Base-by-base conservation (phyloP, 1,140 invertebrate genomes). In the Apolygus lucorum region DNA sequence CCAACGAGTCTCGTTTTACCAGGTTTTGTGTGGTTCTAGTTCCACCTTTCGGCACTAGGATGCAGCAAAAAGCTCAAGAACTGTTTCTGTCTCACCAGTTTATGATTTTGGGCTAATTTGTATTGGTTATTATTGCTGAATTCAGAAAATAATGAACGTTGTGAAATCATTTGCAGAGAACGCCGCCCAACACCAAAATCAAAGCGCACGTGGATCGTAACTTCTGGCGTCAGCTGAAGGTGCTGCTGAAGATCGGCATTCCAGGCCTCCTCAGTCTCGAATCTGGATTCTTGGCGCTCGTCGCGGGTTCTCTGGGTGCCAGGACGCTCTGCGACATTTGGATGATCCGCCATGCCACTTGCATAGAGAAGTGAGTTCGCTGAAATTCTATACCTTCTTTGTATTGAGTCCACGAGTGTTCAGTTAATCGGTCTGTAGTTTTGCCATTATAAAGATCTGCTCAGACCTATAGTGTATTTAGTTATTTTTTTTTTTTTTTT, bases 261-360 rank as follows among this genome's bases (percentile, higher is more conserved):
- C 95, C 95, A 17, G 87, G 90, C 27, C 74, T 89, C 26, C 84
- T 87, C 76, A 85, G 85, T 17, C 78, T 85, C 52, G 91, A 96
- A 82, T 82, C 85, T 70, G 90, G 88, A 54, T 93, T 92, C 72
- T 81, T 96, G 76, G 71, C 87, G 1, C 76, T 97, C 8, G 90
- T 99, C 52, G 95, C 95, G 2, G 74, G 79, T 8, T 87, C 92
- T 26, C 81, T 99, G 8, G 82, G 97, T 11, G 85, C 90, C 2
- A 85, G 96, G 76, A 97, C 96, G 0, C 83, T 96, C 26, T 97
- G 94, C 78, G 96, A 99, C 82, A 85, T 99, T 63, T 99, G 95
- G 94, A 89, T 98, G 82, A 99, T 99, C 73, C 89, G 92, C 74
- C 92, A 92, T 79, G 89, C 89, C 17, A 99, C 96, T 1, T 83